phyloP scores from a whole-genome alignment of 2,113 vertebrate species.

The Nothoprocta pentlandii region DNA sequence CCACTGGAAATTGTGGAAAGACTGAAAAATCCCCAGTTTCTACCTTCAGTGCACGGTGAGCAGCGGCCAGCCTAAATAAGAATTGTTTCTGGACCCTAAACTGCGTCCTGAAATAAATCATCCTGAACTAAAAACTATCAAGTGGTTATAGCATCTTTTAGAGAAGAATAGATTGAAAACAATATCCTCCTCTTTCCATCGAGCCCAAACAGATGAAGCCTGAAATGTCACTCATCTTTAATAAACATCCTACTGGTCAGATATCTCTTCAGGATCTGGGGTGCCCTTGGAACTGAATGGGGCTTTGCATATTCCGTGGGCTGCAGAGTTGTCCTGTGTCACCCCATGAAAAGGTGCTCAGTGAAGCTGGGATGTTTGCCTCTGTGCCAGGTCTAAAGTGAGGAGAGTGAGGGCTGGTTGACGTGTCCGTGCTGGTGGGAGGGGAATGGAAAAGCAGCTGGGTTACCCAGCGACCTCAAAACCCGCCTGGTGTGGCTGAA shows the following conservation, averaged over 20 bases:
- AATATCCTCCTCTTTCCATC: neutral
- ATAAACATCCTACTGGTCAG: neutral
- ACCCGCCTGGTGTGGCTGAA: neutral
- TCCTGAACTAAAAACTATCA: neutral
- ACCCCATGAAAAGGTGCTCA: neutral
- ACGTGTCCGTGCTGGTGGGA: rapidly evolving
- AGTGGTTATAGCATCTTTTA: neutral
- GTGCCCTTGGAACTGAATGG: neutral
- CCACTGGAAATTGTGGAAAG: neutral
- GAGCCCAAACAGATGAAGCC: neutral
- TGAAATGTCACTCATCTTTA: neutral
- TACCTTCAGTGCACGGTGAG: neutral
- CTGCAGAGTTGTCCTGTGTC: neutral
- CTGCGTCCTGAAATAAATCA: neutral
- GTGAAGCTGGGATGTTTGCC: neutral
- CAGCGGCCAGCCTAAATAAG: neutral
- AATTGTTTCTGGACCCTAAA: neutral
- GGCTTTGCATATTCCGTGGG: neutral
- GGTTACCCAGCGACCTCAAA: neutral
- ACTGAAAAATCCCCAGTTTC: neutral
- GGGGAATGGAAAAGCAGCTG: neutral
- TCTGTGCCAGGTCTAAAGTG: neutral
- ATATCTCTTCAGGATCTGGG: neutral
- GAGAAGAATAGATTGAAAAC: neutral
- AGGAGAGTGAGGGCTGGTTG: neutral